Base-by-base conservation (phyloP, 2,888 invertebrate genomes). In the Octodonta nipae region DNA sequence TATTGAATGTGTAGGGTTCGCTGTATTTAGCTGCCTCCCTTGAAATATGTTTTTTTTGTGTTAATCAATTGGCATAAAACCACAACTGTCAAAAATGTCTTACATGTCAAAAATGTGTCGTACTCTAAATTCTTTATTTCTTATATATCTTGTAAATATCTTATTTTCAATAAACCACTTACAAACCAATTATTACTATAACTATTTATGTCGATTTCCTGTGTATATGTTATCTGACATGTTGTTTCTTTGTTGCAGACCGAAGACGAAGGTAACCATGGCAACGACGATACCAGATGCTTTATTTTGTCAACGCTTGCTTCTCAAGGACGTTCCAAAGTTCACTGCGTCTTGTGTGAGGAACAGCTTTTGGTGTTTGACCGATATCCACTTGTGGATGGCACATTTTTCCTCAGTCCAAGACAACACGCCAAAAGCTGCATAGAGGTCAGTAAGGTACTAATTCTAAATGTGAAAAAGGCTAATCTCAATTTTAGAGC, bases 201-300 rank as follows among this genome's bases (percentile, higher is more conserved):
- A n/a, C n/a, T n/a, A n/a, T n/a, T n/a, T n/a, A n/a, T n/a, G n/a
- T n/a, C n/a, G n/a, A n/a, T n/a, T n/a, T n/a, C n/a, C n/a, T n/a
- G n/a, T n/a, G n/a, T n/a, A 25, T n/a, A 7, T 25, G 8, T 14
- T 27, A n/a, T 14, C 11, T 5, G 17, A 11, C 13, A 22, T 10
- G n/a, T 12, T 30, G n/a, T 10, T 36, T 46, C 47, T 48, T 47
- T 71, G 68, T 57, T 73, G 29, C 72, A 91, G 86, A 91, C 95
- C 73, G 95, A 96, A 66, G 95, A 96, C 59, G 95, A 96, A 60
- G 92, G 91, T 42, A 89, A 91, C 65, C 92, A 92, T 61, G 95
- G 95, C 52, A 95, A 95, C 65, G 96, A 96, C 60, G 96, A 96
- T 60, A 93, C 91, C 29, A 76, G 95, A 47, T 83, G 88, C 56